A percentile compares a stretch with the other conserved stretches of the same genome.
phyloP scores from a whole-genome alignment of 2,888 invertebrate species.

The Oligia strigilis region DNA sequence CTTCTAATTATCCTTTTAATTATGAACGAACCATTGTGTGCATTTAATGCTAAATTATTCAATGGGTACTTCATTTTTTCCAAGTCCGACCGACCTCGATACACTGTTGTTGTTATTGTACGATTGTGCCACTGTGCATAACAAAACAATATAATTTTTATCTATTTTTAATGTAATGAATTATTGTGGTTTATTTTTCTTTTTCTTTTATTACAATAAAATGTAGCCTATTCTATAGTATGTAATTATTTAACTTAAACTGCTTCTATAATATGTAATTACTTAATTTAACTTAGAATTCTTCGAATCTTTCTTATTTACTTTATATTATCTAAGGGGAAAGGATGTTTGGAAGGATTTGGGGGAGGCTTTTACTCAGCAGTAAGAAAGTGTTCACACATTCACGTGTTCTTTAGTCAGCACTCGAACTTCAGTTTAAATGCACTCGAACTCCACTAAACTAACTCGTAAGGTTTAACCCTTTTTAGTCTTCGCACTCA shows the following conservation, averaged over 20 bases:
- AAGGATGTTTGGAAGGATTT: no score
- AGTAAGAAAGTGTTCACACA: no score
- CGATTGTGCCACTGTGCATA: constrained; percentile 21
- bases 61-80: constrained; percentile 54
- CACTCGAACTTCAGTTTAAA: no score
- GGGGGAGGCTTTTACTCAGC: no score
- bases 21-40: constrained; percentile 38
- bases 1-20: constrained; percentile 27
- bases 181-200: not conserved
- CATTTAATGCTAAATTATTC: constrained; percentile 52
- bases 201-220: not conserved
- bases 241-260: not conserved
- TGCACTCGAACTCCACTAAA: no score
- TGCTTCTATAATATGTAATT: not conserved
- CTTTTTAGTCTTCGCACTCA: no score
- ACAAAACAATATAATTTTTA: constrained; percentile 14
- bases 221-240: not conserved
- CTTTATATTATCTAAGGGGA: no score
- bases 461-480: no score
- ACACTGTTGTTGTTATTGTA: constrained; percentile 35
- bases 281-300: no score
- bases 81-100: constrained; percentile 37
- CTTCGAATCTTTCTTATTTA: no score
- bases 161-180: not conserved
- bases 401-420: no score